phyloP scores from a whole-genome alignment of 1,140 invertebrate genomes.

The Drosophila yakuba region DNA sequence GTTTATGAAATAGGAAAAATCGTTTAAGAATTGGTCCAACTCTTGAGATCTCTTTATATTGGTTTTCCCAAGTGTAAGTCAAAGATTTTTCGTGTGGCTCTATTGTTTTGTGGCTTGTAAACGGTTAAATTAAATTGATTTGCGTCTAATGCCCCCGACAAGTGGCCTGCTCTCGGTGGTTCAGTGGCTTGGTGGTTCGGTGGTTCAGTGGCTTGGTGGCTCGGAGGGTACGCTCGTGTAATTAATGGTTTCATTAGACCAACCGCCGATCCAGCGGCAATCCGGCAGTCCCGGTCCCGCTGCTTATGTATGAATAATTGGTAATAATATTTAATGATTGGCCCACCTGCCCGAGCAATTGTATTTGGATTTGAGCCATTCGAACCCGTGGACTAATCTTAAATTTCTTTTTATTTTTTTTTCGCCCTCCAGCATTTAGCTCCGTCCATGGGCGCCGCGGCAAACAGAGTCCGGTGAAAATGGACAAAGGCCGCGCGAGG shows the following conservation, averaged over 20 bases:
- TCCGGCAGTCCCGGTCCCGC: conserved; percentile 50
- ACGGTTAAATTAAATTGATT: conserved; percentile 84
- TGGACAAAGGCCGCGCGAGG: conserved; percentile 76
- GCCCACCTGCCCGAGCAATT: conserved; percentile 76
- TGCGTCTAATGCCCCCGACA: conserved; percentile 81
- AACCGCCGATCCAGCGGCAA: conserved; percentile 62
- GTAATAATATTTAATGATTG: conserved; percentile 84
- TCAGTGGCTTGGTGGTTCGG: conserved; percentile 9
- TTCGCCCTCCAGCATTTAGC: conserved; percentile 30
- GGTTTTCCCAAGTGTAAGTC: conserved; percentile 18
- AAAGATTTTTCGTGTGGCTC: conserved; percentile 44
- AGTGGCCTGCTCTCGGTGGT: conserved; percentile 66
- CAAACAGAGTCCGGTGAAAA: conserved; percentile 65
- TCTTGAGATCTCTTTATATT: neutral
- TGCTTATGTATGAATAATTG: conserved; percentile 84
- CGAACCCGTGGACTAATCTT: conserved; percentile 11
- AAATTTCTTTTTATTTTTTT: conserved; percentile 14
- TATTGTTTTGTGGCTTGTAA: conserved; percentile 76
- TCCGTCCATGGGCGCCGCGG: conserved; percentile 73
- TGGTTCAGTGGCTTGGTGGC: neutral
- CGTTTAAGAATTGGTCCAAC: too few relatives aligned
- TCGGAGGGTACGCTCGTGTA: conserved; percentile 44
- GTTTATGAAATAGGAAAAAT: too few relatives aligned
- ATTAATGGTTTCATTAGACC: conserved; percentile 83
- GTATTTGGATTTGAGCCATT: conserved; percentile 36